Conservation (phyloP, 2,888 invertebrate genomes). For the Perizoma affinitatum region DNA sequence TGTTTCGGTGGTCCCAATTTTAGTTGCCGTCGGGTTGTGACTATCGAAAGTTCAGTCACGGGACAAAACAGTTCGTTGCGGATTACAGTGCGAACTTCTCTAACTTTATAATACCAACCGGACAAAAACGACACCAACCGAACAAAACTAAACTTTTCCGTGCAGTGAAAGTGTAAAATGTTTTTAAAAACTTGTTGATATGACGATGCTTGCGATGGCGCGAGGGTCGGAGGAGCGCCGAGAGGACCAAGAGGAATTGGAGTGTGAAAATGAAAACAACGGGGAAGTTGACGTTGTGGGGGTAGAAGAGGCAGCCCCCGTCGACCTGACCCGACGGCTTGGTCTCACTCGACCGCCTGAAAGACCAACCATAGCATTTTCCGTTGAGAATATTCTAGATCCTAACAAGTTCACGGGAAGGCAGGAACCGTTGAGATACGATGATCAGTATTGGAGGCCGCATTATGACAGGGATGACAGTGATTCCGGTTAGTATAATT, state of each 20-base stretch:
- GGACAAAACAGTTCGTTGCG: conserved; percentile 47
- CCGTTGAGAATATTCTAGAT: conserved; percentile 95
- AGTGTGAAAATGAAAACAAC: conserved; percentile 66
- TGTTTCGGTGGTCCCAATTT: conserved; percentile 54
- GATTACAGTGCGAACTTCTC: conserved; percentile 55
- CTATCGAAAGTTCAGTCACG: conserved; percentile 58
- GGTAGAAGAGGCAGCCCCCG: conserved; percentile 78
- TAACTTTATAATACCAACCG: conserved; percentile 1
- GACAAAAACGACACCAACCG: conserved; percentile 1
- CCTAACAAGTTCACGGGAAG: conserved; percentile 94
- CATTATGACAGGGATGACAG: conserved; percentile 84
- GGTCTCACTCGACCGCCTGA: conserved; percentile 84
- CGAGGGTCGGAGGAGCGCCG: conserved; percentile 75
- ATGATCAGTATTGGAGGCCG: conserved; percentile 84
- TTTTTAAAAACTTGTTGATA: conserved; percentile 64
- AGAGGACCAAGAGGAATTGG: conserved; percentile 64
- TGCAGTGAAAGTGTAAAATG: conserved; percentile 54
- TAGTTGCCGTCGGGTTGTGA: conserved; percentile 59
- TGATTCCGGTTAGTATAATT: conserved; percentile 75
- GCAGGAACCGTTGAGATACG: conserved; percentile 79
- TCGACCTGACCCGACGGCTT: conserved; percentile 77
- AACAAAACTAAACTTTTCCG: conserved; percentile 18
- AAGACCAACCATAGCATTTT: conserved; percentile 88
- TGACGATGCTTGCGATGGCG: conserved; percentile 83
- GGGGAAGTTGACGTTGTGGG: conserved; percentile 78